Conservation (phyloP, 2,797 vertebrate genomes). For the Parotocinclus haroldoi region DNA sequence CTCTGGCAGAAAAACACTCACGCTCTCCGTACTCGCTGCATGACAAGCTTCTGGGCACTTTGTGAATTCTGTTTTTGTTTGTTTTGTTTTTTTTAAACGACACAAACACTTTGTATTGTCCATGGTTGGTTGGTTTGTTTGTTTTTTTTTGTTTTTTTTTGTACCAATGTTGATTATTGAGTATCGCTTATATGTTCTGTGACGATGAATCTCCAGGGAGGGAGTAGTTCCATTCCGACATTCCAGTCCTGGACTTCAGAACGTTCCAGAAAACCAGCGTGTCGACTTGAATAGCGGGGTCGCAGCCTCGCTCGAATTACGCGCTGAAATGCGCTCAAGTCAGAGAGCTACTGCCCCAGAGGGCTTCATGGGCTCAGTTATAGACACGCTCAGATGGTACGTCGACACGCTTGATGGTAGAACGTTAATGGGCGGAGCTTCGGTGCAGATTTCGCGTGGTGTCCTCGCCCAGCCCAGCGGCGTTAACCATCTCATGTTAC, state of each 20-base stretch:
- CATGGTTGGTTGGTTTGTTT: constrained; percentile 4
- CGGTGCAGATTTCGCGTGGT: too few relatives aligned
- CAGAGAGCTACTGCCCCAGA: too few relatives aligned
- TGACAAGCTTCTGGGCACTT: constrained; percentile 39
- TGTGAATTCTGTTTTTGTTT: constrained; percentile 22
- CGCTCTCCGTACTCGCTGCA: constrained; percentile 27
- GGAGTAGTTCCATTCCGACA: not conserved
- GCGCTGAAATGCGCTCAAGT: too few relatives aligned
- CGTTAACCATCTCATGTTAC: too few relatives aligned
- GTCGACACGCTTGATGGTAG: too few relatives aligned
- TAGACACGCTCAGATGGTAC: too few relatives aligned
- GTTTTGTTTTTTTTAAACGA: not conserved
- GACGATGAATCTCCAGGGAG: constrained; percentile 30
- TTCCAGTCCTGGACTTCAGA: too few relatives aligned
- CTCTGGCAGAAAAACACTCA: not conserved
- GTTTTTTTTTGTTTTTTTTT: constrained; percentile 4
- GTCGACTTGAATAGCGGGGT: too few relatives aligned
- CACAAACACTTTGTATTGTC: constrained; percentile 6
- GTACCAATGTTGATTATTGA: constrained; percentile 13
- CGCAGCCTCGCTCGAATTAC: too few relatives aligned
- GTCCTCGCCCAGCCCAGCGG: too few relatives aligned
- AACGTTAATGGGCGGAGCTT: too few relatives aligned
- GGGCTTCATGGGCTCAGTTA: too few relatives aligned
- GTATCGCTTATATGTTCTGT: constrained; percentile 18
- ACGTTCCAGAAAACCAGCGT: not conserved